phyloP scores from a whole-genome alignment of 2,888 invertebrate species.

The Nezara viridula region DNA sequence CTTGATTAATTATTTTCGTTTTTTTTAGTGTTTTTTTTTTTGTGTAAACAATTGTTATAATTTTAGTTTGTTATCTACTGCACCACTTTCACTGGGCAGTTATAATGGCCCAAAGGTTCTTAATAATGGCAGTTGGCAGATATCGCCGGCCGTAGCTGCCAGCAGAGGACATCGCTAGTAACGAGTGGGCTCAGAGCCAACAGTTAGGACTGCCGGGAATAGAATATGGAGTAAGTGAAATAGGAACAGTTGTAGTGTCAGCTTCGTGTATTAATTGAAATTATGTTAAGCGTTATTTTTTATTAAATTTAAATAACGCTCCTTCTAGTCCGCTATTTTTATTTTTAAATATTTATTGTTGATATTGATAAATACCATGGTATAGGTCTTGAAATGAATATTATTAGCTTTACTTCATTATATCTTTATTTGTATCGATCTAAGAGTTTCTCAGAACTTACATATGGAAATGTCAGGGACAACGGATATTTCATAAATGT shows the following conservation, averaged over 20 bases:
- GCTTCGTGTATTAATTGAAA: too few relatives aligned
- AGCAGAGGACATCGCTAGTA: neutral
- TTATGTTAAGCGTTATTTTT: too few relatives aligned
- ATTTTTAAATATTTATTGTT: neutral
- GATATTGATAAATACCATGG: neutral
- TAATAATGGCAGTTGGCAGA: slow-evolving; percentile 17
- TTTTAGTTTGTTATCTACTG: slow-evolving; percentile 18
- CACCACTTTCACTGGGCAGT: neutral
- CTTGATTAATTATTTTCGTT: too few relatives aligned
- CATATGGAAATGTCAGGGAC: neutral
- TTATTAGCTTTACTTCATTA: neutral
- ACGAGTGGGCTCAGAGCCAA: neutral
- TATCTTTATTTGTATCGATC: neutral
- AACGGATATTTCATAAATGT: neutral
- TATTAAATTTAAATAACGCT: neutral
- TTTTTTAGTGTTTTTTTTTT: too few relatives aligned
- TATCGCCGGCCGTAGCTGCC: neutral
- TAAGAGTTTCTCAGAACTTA: neutral
- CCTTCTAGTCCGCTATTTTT: too few relatives aligned
- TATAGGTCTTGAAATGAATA: neutral
- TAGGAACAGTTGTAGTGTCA: neutral
- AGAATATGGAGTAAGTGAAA: slow-evolving; percentile 23
- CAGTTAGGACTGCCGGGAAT: neutral
- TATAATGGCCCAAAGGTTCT: neutral
- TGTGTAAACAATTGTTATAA: neutral